Evolutionary conservation across 2,888 invertebrate species (phyloP), one percentile per base, ranked within the genome.

Genomic region (Lacanobia wlatinum): DNA sequence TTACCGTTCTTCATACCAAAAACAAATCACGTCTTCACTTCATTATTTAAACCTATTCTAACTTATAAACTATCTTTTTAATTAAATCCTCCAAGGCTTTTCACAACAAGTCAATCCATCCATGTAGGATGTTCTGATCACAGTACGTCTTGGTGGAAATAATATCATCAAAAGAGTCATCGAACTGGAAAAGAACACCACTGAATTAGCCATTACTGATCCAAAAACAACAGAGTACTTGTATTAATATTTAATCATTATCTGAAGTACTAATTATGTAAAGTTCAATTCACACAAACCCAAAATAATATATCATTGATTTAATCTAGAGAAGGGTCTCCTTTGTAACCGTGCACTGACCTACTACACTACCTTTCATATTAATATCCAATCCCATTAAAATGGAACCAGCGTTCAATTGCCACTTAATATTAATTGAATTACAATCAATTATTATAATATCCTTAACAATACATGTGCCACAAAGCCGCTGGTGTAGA

Each of bases 361-460:
- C 52, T 38, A 12, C 18, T 10, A 23, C 6, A 48, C 46, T 5
- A 48, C 5, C 38, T 50, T 64, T 14, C 23, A 48, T 52, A 61
- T 23, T 16, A 40, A 56, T 9, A 72, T 48, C 21, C 12, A 56
- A 61, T 61, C 12, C 38, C 21, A 52, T 60, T 61, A 38, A 64
- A 76, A 50, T 55, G 16, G 53, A 76, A 60, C 28, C 73, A 66
- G 21, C 34, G 2, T 14, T 58, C 56, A 50, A 70, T 66, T 43
- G 58, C 7, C 34, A 52, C 76, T 70, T 63, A 66, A 66, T 63
- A 66, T 80, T 70, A 70, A 78, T 76, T 76, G 58, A 78, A 78
- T 76, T 48, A 78, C 59, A 70, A 59, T 76, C 76, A 70, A 75
- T 68, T 74, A 66, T 73, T 21, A 50, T 48, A 63, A 63, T 63